Percentiles rank a stretch among this genome's conserved stretches.
These are phyloP conservation scores for Entomobrya multifasciata DNA, from an alignment of 2,888 invertebrate species.

Conservation along the genomic window DNA sequence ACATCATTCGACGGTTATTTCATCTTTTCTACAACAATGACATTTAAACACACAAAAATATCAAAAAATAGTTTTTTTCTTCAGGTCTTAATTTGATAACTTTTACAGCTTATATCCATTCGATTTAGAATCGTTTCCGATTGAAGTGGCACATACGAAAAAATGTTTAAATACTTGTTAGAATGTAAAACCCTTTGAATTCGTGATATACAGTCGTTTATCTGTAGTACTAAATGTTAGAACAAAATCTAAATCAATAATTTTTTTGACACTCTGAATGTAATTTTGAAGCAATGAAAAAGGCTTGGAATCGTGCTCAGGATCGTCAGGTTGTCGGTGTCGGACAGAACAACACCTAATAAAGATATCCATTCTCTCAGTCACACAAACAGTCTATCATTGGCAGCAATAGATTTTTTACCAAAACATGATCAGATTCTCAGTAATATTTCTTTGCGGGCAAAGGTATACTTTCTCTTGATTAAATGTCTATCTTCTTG, in stretches of 20 bases:
- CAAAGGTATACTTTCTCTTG: constrained; percentile 75
- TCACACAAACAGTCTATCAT: constrained; percentile 44
- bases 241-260: neutral
- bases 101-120: neutral
- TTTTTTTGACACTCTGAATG: constrained; percentile 52
- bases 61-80: neutral
- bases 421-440: constrained; percentile 52
- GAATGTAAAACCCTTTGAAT: neutral
- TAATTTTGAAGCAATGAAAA: constrained; percentile 79
- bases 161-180: neutral
- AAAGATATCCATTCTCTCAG: constrained; percentile 57
- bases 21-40: neutral
- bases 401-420: constrained; percentile 73
- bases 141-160: neutral
- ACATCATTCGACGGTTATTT: neutral
- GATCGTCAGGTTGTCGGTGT: constrained; percentile 75
- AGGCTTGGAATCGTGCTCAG: constrained; percentile 80
- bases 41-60: too few relatives aligned
- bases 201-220: neutral
- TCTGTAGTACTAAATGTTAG: neutral
- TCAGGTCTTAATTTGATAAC: too few relatives aligned
- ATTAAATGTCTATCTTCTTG: constrained; percentile 53
- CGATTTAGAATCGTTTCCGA: neutral
- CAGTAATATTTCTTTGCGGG: constrained; percentile 75
- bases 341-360: constrained; percentile 76